Percentiles rank a stretch among this genome's conserved stretches.
Conservation (phyloP, 1,140 invertebrate species). For the Ostrea edulis region DNA sequence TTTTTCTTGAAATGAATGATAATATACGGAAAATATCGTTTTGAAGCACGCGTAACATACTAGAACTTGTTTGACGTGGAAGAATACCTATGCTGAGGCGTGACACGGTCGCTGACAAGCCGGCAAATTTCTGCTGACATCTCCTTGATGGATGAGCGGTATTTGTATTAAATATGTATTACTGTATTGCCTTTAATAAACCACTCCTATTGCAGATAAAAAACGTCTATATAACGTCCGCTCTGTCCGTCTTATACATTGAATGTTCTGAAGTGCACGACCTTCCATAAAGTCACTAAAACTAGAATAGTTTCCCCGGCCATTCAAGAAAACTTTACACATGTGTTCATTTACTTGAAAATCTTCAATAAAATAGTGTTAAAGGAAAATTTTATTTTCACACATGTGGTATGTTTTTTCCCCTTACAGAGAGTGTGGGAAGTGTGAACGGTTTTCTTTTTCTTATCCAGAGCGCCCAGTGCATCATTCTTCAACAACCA, state of each 20-base stretch:
- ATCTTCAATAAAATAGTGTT: too few species aligned
- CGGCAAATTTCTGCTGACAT: conserved; percentile 23
- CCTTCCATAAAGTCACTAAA: background rate
- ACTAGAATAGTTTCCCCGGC: too few species aligned
- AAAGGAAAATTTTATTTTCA: too few species aligned
- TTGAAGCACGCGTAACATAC: background rate
- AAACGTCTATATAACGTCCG: background rate
- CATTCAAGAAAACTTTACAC: too few species aligned
- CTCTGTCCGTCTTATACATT: background rate
- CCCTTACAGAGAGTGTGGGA: too few species aligned
- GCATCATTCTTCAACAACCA: too few species aligned
- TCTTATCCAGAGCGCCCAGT: too few species aligned
- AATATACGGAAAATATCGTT: conserved; percentile 3
- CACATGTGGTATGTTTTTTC: too few species aligned
- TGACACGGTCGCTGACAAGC: conserved; percentile 27
- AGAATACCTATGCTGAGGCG: background rate
- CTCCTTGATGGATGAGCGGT: conserved; percentile 8
- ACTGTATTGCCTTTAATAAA: conserved; percentile 39
- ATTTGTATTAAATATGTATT: conserved; percentile 16
- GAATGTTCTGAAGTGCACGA: background rate
- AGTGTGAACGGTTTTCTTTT: too few species aligned
- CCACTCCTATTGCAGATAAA: conserved; percentile 29
- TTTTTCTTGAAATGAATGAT: conserved; percentile 10
- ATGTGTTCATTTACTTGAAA: too few species aligned
- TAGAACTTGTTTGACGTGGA: conserved; percentile 12